phyloP scores from a whole-genome alignment of 2,113 vertebrate genomes.

The Sigmodon hispidus region DNA sequence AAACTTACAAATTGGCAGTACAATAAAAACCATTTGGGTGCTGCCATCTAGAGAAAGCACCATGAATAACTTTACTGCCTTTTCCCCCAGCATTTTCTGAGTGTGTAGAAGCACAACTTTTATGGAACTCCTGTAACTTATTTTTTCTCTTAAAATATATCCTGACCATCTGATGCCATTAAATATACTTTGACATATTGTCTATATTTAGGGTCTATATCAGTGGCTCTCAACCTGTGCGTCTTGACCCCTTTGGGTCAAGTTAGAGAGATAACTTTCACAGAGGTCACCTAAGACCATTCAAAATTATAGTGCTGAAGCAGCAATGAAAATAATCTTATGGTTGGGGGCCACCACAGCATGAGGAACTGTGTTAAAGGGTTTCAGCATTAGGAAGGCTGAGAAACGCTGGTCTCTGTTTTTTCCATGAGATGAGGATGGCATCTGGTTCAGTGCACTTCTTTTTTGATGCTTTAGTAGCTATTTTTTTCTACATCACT shows the following conservation, averaged over 20 bases:
- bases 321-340: no score
- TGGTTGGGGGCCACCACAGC: no score
- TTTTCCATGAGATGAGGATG: not conserved
- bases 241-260: not conserved
- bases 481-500: slow-evolving; percentile 9
- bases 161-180: not conserved
- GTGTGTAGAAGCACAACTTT: not conserved
- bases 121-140: not conserved
- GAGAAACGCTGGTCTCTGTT: no score
- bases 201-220: slow-evolving; percentile 4
- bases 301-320: no score
- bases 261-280: no score
- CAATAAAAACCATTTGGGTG: slow-evolving; percentile 38
- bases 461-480: slow-evolving; percentile 17
- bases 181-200: not conserved
- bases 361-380: no score
- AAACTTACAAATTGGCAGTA: not conserved
- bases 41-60: slow-evolving; percentile 49
- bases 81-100: slow-evolving; percentile 2
- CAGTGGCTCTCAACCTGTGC: not conserved
- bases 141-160: slow-evolving; percentile 8
- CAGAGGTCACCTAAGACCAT: no score
- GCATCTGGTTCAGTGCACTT: slow-evolving; percentile 8
- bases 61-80: slow-evolving; percentile 10
- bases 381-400: no score